Conservation (phyloP, 2,113 vertebrate genomes). For the Ranitomeya variabilis region DNA sequence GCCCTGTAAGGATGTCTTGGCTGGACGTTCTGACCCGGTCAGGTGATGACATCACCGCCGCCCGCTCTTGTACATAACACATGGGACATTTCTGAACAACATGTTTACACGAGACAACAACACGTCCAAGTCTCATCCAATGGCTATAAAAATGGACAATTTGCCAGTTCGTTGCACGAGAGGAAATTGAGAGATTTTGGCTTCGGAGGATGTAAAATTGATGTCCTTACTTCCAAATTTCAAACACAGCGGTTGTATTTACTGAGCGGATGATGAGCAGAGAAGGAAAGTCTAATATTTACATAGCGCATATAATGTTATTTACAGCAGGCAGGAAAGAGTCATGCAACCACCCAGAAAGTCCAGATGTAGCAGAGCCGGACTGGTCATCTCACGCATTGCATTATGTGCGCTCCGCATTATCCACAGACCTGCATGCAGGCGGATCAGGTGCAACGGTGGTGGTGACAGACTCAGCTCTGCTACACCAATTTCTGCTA, state of each 20-base stretch:
- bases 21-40: neutral
- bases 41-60: neutral
- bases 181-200: too few relatives aligned
- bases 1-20: neutral
- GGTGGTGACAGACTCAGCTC: too few relatives aligned
- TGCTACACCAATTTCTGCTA: too few relatives aligned
- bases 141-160: neutral
- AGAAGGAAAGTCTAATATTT: neutral
- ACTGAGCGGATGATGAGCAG: neutral
- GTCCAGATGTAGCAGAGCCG: neutral
- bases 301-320: neutral
- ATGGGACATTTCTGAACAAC: neutral
- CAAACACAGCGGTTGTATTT: neutral
- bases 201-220: neutral
- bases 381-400: neutral
- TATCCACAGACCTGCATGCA: too few relatives aligned
- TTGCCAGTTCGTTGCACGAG: too few relatives aligned
- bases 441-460: too few relatives aligned
- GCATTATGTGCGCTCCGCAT: too few relatives aligned
- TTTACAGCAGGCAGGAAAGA: neutral
- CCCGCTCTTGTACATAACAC: neutral
- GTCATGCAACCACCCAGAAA: neutral
- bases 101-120: slow-evolving; percentile 1
- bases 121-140: neutral
- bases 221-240: neutral